These are phyloP conservation scores for Catagonus wagneri DNA, from an alignment of 2,113 vertebrate genomes.

Conservation along the genomic window DNA sequence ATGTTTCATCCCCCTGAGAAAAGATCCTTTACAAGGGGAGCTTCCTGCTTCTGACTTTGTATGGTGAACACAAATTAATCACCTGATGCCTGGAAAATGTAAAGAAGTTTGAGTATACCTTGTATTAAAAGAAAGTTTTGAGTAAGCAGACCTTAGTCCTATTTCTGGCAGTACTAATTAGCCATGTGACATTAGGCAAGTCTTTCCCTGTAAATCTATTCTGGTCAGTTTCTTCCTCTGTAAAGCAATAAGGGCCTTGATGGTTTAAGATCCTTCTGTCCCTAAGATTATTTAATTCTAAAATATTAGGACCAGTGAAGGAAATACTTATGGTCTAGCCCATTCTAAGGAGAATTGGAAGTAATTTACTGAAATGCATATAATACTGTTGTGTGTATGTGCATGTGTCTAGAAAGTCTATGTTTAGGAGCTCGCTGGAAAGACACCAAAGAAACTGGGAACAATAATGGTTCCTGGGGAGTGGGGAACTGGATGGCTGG, in stretches of 20 bases:
- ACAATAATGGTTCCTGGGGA: neutral
- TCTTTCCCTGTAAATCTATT: neutral
- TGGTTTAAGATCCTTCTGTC: constrained; percentile 20
- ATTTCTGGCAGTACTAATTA: constrained; percentile 35
- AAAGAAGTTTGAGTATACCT: constrained; percentile 46
- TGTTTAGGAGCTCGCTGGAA: constrained; percentile 33
- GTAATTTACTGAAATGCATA: constrained; percentile 20
- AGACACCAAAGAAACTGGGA: constrained; percentile 3
- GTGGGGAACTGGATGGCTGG: neutral
- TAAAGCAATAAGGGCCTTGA: constrained; percentile 16
- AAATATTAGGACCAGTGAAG: constrained; percentile 46
- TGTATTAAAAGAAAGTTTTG: constrained; percentile 13
- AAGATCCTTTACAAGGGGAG: neutral
- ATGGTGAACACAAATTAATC: constrained; percentile 16
- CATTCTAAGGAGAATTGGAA: constrained; percentile 30
- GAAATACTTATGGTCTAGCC: neutral
- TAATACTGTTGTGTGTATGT: neutral
- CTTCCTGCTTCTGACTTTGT: constrained; percentile 13
- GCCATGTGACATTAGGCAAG: neutral
- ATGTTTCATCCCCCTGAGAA: neutral
- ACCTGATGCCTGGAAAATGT: constrained; percentile 35
- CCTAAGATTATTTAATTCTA: constrained; percentile 55
- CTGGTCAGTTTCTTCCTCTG: neutral
- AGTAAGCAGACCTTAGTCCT: neutral
- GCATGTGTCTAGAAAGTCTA: neutral